Evolutionary conservation across 2,888 invertebrate species (phyloP), one percentile per base, ranked within the genome.

Genomic region (Prosopocoilus inquinatus): DNA sequence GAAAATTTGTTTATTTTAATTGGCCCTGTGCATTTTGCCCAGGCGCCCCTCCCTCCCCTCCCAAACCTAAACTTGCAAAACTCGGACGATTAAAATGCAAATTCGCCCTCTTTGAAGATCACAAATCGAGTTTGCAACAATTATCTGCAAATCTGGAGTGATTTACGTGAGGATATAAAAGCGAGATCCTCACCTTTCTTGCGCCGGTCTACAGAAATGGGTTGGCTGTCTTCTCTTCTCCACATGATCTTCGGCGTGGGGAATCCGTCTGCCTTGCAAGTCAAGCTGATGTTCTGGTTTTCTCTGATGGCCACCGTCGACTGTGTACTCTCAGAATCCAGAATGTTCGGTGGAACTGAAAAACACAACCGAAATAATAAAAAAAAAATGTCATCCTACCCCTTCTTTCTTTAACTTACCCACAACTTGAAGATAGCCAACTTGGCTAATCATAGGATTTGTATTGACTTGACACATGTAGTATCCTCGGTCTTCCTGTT

Each of bases 371-470:
- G 3, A 28, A 28, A 28, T 5, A 28, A 28, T 28, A 28, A 28
- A 28, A 7, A 1, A 28, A n/a, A n/a, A n/a, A n/a, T n/a, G n/a
- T n/a, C n/a, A n/a, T n/a, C n/a, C n/a, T n/a, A n/a, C n/a, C n/a
- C n/a, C n/a, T n/a, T n/a, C n/a, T n/a, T n/a, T n/a, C 33, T 41
- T 50, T 45, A 53, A 79, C 91, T 85, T 75, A 94, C 95, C 94
- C 36, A 94, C 93, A 59, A 95, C 94, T 80, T 94, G 92, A 39
- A 95, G 83, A 75, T 91, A 94, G 55, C 95, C 95, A 35, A 94
- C 92, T 83, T 94, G 94, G 74, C 91, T 94, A 73, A 94, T 94
- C 94, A 94, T 94, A 0, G 95, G 95, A 76, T 91, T 90, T 46
- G 94, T 94, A 78, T 95, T 95, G 66, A 85, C 84, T 79, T 92